Conservation (phyloP, 1,140 invertebrate species). For the Eurosta solidaginis region DNA sequence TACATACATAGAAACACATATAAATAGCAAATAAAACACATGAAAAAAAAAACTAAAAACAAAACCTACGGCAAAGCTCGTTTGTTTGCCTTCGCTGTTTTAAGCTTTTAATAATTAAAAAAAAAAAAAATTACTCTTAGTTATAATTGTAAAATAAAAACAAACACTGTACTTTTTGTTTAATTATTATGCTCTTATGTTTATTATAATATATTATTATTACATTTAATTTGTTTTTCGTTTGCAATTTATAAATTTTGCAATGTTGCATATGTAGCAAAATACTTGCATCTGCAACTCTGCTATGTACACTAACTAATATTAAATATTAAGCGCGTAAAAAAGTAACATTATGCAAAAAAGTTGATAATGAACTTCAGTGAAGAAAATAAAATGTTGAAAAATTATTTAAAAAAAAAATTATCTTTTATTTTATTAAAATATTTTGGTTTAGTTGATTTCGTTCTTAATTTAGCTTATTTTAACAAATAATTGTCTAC, state of each 20-base stretch:
- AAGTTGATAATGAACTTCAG: constrained; percentile 3
- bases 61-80: neutral
- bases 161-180: constrained; percentile 12
- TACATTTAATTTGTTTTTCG: neutral
- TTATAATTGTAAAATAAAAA: constrained; percentile 1
- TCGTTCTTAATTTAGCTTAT: neutral
- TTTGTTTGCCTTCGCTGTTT: constrained; percentile 25
- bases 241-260: constrained; percentile 24
- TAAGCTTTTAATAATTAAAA: neutral
- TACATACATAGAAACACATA: neutral
- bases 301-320: constrained; percentile 22
- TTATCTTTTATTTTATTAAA: neutral
- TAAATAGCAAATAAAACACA: neutral
- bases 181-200: constrained; percentile 1
- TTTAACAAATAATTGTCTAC: neutral
- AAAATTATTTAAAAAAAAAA: constrained; percentile 18
- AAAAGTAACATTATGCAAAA: neutral
- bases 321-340: constrained; percentile 14
- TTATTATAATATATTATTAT: constrained; percentile 14
- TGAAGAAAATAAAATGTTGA: constrained; percentile 27
- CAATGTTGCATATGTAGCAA: constrained; percentile 5
- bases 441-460: neutral
- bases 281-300: neutral
- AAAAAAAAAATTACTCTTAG: neutral
- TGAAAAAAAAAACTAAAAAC: neutral